Base-by-base conservation (phyloP, 2,797 vertebrate species). In the Lindbergichthys nudifrons region DNA sequence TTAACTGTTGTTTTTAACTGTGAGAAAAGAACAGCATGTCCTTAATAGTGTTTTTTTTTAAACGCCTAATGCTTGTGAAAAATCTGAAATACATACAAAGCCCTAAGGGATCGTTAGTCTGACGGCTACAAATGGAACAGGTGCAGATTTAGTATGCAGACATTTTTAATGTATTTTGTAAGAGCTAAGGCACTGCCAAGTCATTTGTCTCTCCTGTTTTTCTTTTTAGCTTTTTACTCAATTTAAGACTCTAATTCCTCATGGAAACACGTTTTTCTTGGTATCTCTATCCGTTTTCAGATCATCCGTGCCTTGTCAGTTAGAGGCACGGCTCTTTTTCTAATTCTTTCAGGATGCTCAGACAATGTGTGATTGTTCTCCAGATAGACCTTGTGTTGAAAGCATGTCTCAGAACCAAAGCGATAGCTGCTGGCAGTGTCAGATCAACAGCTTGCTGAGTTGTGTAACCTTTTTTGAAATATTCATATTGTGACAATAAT, bases 401-500 rank as follows among this genome's bases (percentile, higher is more conserved):
- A 81, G 83, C 77, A 18, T 73, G 83, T 77, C 80, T 89, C 72
- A 66, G 79, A 76, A 71, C 53, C 74, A 88, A 85, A 87, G 77
- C 53, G 19, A 75, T 63, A 26, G 82, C 87, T 83, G 73, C 80
- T 64, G 76, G 84, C 82, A 71, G 57, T 81, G 80, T 89, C 75
- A 77, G 53, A 76, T 85, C 77, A 73, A 80, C 86, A 77, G 70
- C 72, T 82, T 65, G 60, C 52, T 53, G 42, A 75, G 77, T 77
- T 36, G 1, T 74, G 60, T 78, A 73, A 75, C 64, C 32, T 19
- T 73, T 32, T 86, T 81, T 82, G 75, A 87, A 85, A 86, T 86
- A 86, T 77, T 91, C 73, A 81, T 84, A 59, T 60, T 83, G 72
- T 88, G 84, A 88, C 79, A 80, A 72, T 85, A 77, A 83, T 65